A percentile compares a stretch with the other conserved stretches of the same genome.
Conservation (phyloP, 2,113 vertebrate species). For the Siniperca knerii region DNA sequence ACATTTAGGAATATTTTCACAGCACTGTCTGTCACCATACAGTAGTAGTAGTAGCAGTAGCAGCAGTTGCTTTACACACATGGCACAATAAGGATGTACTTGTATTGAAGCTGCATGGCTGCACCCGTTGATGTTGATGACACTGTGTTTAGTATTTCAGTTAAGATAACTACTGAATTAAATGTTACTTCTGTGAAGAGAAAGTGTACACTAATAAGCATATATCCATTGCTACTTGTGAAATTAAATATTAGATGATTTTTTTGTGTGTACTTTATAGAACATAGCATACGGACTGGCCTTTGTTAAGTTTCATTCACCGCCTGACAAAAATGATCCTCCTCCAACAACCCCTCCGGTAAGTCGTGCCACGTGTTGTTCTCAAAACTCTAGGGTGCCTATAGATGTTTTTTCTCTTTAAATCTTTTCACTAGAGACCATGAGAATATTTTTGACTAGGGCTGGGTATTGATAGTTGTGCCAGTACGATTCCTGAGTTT, state of each 20-base stretch:
- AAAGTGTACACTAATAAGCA: not conserved
- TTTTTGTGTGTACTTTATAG: slow-evolving; percentile 72
- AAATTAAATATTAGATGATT: not conserved
- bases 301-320: slow-evolving; percentile 90
- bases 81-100: not conserved
- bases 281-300: slow-evolving; percentile 89
- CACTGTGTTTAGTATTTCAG: not conserved
- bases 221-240: not conserved
- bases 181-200: not conserved
- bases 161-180: not conserved
- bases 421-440: not conserved
- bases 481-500: not conserved
- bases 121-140: not conserved
- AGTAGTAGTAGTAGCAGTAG: not conserved
- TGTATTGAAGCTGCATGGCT: slow-evolving; percentile 4
- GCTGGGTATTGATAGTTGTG: not conserved
- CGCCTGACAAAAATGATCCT: slow-evolving; percentile 86
- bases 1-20: not conserved
- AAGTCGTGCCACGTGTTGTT: slow-evolving; percentile 55
- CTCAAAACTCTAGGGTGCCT: no score
- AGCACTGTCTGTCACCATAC: not conserved
- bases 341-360: slow-evolving; percentile 82
- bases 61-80: not conserved
- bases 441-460: not conserved
- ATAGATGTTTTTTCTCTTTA: not conserved